Conservation (phyloP, 2,113 vertebrate species). For the Spea bombifrons region DNA sequence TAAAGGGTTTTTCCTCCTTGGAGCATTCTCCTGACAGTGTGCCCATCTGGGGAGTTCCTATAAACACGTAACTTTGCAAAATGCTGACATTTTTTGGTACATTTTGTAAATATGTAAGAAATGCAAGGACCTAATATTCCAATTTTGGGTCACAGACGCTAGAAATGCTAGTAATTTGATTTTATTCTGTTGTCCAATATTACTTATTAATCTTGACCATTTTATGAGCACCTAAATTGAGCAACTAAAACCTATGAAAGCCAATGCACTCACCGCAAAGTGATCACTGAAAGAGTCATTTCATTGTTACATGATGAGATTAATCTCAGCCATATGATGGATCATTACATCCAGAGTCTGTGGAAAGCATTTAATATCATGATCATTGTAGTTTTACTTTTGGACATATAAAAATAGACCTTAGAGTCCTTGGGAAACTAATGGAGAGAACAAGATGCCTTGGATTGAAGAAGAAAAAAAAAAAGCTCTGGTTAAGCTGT, state of each 20-base stretch:
- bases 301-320: constrained; percentile 10
- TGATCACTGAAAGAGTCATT: constrained; percentile 12
- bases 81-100: no score
- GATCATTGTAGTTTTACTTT: constrained; percentile 22
- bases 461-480: neutral
- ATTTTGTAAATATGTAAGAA: no score
- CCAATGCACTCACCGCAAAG: neutral
- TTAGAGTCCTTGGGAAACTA: constrained; percentile 25
- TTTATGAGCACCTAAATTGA: neutral
- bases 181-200: no score
- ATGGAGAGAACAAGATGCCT: constrained; percentile 5
- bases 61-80: no score
- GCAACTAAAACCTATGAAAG: neutral
- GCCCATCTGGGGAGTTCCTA: no score
- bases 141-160: no score
- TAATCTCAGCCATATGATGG: constrained; percentile 20
- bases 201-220: neutral
- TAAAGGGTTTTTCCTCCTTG: no score
- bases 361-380: constrained; percentile 17
- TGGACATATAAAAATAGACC: constrained; percentile 27
- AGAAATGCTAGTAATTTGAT: no score
- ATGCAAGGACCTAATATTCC: no score
- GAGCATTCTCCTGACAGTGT: no score
- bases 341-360: constrained; percentile 20
- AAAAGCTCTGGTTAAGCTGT: neutral